Evolutionary conservation across 2,888 invertebrate genomes (phyloP).

Genomic region (Caenorhabditis imperialis): DNA sequence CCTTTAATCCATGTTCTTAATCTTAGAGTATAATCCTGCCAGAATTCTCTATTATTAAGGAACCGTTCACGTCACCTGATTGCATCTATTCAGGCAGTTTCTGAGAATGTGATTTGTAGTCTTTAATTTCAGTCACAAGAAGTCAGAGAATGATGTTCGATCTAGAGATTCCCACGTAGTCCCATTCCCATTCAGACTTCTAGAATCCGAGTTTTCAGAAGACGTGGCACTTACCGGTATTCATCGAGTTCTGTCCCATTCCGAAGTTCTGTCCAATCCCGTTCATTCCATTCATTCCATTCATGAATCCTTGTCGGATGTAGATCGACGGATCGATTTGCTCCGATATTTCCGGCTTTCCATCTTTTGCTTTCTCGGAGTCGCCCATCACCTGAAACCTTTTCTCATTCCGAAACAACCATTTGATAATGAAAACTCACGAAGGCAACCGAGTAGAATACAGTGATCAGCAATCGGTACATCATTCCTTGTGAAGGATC

Average conservation of each 20-base stretch:
- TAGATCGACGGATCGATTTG: constrained; percentile 53
- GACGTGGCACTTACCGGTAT: constrained; percentile 16
- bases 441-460: no score
- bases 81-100: no score
- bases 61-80: background rate
- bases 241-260: constrained; percentile 44
- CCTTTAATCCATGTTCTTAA: constrained; percentile 5
- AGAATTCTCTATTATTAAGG: background rate
- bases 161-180: background rate
- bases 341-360: constrained; percentile 42
- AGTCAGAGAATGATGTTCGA: no score
- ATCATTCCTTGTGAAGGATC: background rate
- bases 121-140: no score
- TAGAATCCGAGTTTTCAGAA: background rate
- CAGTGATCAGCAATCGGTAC: no score
- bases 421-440: no score
- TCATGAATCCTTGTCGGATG: constrained; percentile 40
- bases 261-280: constrained; percentile 35
- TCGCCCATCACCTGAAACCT: constrained; percentile 8
- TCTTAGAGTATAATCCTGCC: background rate
- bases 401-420: no score
- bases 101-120: no score
- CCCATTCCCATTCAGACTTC: background rate
- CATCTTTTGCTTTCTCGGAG: constrained; percentile 14
- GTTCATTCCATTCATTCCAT: constrained; percentile 16